Conservation (phyloP, 2,113 vertebrate species). For the cat (Felis catus) region F.catus_Fca126_mat1.0 CM031415.1:56128001-56128500, state of each 20-base stretch:
- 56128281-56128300: not conserved
- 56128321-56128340: not conserved
- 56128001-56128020: not conserved
- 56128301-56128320: not conserved
- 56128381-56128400: not conserved
- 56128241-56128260: not conserved
- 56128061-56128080: not conserved
- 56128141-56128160: not conserved
- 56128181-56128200: not conserved
- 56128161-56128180: not conserved
- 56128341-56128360: not conserved
- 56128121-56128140: not conserved
- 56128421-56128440: not conserved
- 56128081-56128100: not conserved
- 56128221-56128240: not conserved
- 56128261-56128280: not conserved
- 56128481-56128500: not conserved
- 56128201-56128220: not conserved
- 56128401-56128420: not conserved
- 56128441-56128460: not conserved
- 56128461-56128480: not conserved
- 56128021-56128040: not conserved
- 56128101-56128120: not conserved
- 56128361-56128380: not conserved
- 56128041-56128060: not conserved